Percentiles rank a stretch among this genome's conserved stretches.
Conservation (phyloP, 2,888 invertebrate species). For the Harpalus rufipes region DNA sequence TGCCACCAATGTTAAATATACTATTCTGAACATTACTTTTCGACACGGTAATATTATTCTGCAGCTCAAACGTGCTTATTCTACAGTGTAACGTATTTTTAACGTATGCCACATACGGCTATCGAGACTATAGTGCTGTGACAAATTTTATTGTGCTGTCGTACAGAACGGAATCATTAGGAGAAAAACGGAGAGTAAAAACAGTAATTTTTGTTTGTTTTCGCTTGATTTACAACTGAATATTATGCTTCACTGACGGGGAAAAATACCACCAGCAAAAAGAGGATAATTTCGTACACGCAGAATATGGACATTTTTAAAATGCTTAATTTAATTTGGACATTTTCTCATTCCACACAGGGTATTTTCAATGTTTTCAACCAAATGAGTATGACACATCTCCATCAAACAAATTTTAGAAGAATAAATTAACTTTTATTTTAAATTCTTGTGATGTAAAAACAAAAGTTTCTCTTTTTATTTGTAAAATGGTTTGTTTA, state of each 20-base stretch:
- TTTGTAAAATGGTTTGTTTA: too few relatives aligned
- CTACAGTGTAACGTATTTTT: background rate
- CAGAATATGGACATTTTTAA: background rate
- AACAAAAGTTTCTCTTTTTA: too few relatives aligned
- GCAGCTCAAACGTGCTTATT: background rate
- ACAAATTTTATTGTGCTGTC: slow-evolving; percentile 10
- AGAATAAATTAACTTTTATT: too few relatives aligned
- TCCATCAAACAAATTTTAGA: too few relatives aligned
- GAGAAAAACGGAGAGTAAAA: slow-evolving; percentile 2
- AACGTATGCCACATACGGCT: background rate
- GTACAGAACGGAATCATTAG: slow-evolving; percentile 26
- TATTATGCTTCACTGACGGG: background rate
- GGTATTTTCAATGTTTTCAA: too few relatives aligned
- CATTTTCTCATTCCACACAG: background rate
- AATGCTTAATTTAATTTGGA: background rate
- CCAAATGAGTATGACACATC: too few relatives aligned
- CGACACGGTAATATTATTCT: slow-evolving; percentile 8
- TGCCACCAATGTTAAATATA: background rate
- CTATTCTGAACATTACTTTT: background rate
- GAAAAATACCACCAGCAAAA: background rate
- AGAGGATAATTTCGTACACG: background rate
- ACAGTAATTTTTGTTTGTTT: slow-evolving; percentile 32
- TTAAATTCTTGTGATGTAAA: too few relatives aligned
- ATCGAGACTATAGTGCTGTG: slow-evolving; percentile 12
- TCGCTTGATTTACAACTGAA: slow-evolving; percentile 29